Evolutionary conservation across 2,888 invertebrate species (phyloP), one percentile per base, ranked within the genome.

Genomic region (Perdita meconis): DNA sequence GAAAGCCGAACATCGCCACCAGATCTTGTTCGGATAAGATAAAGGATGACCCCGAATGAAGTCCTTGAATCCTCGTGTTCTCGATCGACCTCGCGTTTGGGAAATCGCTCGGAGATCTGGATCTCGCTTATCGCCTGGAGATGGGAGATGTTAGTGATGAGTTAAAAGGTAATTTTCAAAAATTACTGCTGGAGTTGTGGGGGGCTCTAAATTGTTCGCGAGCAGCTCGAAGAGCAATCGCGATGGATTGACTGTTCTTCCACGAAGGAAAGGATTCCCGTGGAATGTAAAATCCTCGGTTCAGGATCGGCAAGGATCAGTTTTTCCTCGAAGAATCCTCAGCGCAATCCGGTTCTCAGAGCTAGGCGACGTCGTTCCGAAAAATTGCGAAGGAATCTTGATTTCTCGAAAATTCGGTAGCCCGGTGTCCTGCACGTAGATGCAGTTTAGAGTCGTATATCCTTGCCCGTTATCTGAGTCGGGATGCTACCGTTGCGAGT

Each of bases 391-490:
- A 2, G 74, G 67, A 53, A 89, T 89, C 89, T 89, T 83, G 88
- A 87, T 87, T 86, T 82, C 77, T 83, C 68, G 86, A 89, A 89
- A 91, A 92, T 90, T 90, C 92, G 89, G 92, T 92, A 92, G 92
- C 91, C 80, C 78, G 70, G 78, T 75, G 79, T 79, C 72, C 77
- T 78, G 84, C 88, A 89, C 89, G 90, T 89, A 88, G 90, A 78
- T 82, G 85, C 87, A 87, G 85, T 90, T 90, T 88, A 88, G 86
- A 82, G 78, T 86, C 87, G 85, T 87, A 88, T 87, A 87, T 88
- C 83, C 84, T 67, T 67, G 70, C 63, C 76, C 83, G 89, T 89
- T 89, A 89, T 87, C 87, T 83, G 89, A 89, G 89, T 85, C 85
- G 84, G 80, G 83, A 83, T 80, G 90, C 90, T 90, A 90, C 90